Evolutionary conservation across 2,113 vertebrate genomes (phyloP), one percentile per base, ranked within the genome.

Genomic region (Choloepus hoffmanni): DNA sequence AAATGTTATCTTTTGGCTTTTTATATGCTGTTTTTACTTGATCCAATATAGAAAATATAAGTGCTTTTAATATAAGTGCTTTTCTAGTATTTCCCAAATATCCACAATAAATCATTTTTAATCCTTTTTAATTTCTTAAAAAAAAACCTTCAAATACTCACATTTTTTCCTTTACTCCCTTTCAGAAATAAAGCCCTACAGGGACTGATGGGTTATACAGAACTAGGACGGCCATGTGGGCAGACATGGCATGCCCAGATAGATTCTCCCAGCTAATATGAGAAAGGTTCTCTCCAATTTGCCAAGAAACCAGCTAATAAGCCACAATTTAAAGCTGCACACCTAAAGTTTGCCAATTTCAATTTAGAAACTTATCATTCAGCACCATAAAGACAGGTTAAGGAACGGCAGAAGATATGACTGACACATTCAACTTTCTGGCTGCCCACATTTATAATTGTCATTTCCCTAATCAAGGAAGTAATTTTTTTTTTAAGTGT

Each of bases 161-260:
- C 40, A 77, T 45, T 94, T 93, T 83, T 83, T 79, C 15, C 60
- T 63, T 43, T 90, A 84, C 16, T 85, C 60, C 33, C 40, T 88
- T 92, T 89, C 48, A 93, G 79, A 95, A 91, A 85, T 62, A 89
- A 87, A 95, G 50, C 14, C 30, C 85, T 77, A 68, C 18, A 94
- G 60, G n/a, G 30, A 87, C 40, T 5, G 15, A 19, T 19, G 5
- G 36, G 26, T 65, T 40, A 81, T 28, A 74, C 0, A 40, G 23
- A 79, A 45, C 85, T 62, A 70, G 15, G 45, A 78, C 36, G 70
- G 36, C 28, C 16, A 81, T 3, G 5, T 40, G 30, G 16, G 33
- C 55, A 45, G 43, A 13, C 36, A 40, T 8, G 23, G 26, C 48
- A n/a, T 72, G 48, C 67, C 84, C 9, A 85, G 50, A 55, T 48